These are phyloP conservation scores for Pseudorhombus dupliciocellatus DNA, from an alignment of 2,113 vertebrate species.

Conservation along the genomic window DNA sequence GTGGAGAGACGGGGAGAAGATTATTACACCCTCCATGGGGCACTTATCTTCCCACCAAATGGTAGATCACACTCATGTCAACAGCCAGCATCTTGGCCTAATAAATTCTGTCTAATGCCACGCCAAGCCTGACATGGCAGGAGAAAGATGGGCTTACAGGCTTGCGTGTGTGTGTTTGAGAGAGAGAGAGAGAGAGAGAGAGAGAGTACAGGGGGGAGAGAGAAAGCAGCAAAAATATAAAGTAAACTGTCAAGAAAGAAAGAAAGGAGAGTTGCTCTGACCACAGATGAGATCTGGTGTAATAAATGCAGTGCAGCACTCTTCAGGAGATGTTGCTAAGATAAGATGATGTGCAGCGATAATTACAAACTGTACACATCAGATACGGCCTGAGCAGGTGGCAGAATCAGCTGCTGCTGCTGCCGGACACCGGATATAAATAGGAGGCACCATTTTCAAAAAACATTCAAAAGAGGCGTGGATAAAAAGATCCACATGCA, in stretches of 20 bases:
- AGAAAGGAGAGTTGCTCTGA: slow-evolving; percentile 23
- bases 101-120: slow-evolving; percentile 77
- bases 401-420: slow-evolving; percentile 39
- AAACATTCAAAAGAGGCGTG: background rate
- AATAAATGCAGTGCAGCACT: slow-evolving; percentile 49
- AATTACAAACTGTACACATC: slow-evolving; percentile 54
- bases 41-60: slow-evolving; percentile 78
- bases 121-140: slow-evolving; percentile 58
- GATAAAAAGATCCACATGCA: background rate
- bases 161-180: slow-evolving; percentile 14
- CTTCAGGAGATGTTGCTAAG: slow-evolving; percentile 18
- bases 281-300: slow-evolving; percentile 39
- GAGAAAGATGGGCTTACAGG: slow-evolving; percentile 42
- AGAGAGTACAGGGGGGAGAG: background rate
- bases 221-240: slow-evolving; percentile 2
- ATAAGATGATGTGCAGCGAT: slow-evolving; percentile 50
- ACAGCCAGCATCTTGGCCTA: slow-evolving; percentile 75
- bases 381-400: slow-evolving; percentile 33
- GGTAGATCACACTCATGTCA: slow-evolving; percentile 77
- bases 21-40: slow-evolving; percentile 76
- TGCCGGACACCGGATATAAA: slow-evolving; percentile 33
- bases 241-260: slow-evolving; percentile 6
- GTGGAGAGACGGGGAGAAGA: slow-evolving; percentile 67
- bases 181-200: background rate
- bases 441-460: background rate